Base-by-base conservation (phyloP, 1,140 invertebrate genomes). In the Lordiphosa clarofinis region DNA sequence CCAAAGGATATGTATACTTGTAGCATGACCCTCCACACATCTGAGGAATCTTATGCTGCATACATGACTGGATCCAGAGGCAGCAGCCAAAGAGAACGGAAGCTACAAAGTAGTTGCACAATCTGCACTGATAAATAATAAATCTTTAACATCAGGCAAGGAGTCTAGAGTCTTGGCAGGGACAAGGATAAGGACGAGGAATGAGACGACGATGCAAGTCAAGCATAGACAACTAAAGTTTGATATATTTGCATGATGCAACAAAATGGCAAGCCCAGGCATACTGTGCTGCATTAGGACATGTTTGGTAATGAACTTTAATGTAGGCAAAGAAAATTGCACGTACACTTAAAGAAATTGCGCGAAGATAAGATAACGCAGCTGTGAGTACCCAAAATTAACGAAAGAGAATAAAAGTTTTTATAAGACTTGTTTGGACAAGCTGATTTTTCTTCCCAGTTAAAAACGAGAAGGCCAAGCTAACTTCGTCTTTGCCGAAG, bases 101-200 rank as follows among this genome's bases (percentile, higher is more conserved):
- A 44, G 66, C 56, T 67, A 31, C 56, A 57, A 60, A 66, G 67
- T 64, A 63, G 68, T 62, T 69, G 74, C 69, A 61, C 67, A 79
- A 73, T 79, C 74, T 79, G 74, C 74, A 70, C 74, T 79, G 74
- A 79, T 79, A 79, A 79, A 79, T 79, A 79, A 79, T 79, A 79
- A 79, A 79, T 79, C 69, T 73, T 57, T 38, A 47, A 35, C 69
- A 79, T 79, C 59, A 63, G 60, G 62, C 64, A 61, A 61, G 58
- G 50, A 67, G 66, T 66, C 53, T 44, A 15, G 6, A 46, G 60
- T 54, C 33, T n/a, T 19, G 48, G 47, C 15, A n/a, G 15, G 24
- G 10, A 46, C 10, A 11, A 46, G 11, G 43, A 46, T 31, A 28
- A 28, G 7, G 43, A 46, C 24, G 43, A 9, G 11, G 21, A 39